Conservation (phyloP, 2,888 invertebrate genomes). For the Cyclophora albipunctata region DNA sequence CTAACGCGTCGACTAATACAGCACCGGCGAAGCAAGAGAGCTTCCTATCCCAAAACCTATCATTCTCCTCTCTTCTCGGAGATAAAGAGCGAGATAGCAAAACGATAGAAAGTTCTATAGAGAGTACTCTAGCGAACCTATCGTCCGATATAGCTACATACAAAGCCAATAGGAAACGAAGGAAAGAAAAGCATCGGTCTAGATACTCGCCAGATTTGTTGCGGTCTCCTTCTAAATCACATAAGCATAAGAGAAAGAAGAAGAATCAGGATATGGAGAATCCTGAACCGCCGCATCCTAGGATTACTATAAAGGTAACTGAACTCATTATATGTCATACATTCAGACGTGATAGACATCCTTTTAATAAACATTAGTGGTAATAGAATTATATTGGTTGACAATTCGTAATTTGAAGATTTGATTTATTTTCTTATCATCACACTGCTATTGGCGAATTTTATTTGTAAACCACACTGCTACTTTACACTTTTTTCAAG, state of each 20-base stretch:
- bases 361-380: too few relatives aligned
- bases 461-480: too few relatives aligned
- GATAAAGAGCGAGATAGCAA: conserved; percentile 62
- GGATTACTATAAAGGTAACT: conserved; percentile 86
- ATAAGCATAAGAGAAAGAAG: conserved; percentile 88
- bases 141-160: conserved; percentile 70
- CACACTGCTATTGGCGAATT: too few relatives aligned
- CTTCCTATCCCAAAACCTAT: conserved; percentile 51
- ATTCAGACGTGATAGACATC: too few relatives aligned
- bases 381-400: too few relatives aligned
- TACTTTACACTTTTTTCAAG: too few relatives aligned
- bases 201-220: conserved; percentile 82
- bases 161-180: conserved; percentile 80
- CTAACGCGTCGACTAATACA: conserved; percentile 55
- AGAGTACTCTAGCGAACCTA: conserved; percentile 61
- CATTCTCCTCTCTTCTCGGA: conserved; percentile 62
- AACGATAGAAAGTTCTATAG: conserved; percentile 64
- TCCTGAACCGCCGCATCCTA: conserved; percentile 77
- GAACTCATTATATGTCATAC: background rate
- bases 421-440: too few relatives aligned
- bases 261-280: conserved; percentile 80
- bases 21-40: conserved; percentile 36
- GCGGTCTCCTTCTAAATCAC: conserved; percentile 81
- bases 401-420: too few relatives aligned
- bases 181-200: conserved; percentile 85